Evolutionary conservation across 2,113 vertebrate species (phyloP), one percentile per base, ranked within the genome.

Genomic region (Heterocephalus glaber): DNA sequence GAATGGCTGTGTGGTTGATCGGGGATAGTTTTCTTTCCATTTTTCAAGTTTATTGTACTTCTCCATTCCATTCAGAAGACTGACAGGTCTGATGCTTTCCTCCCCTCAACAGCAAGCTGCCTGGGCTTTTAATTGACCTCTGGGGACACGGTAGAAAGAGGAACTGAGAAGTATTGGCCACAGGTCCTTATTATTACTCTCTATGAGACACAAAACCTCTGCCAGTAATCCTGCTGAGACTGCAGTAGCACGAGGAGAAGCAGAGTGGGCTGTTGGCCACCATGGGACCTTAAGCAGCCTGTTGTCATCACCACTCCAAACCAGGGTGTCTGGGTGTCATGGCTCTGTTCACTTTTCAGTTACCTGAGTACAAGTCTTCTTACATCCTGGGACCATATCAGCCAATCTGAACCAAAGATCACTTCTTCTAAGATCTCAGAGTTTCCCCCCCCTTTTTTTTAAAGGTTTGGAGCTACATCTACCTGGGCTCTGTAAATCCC

Each of bases 1-100:
- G 49, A 93, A 54, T 65, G 66, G 13, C 35, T 41, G 47, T 79
- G 66, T 89, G 74, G 63, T 84, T 79, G 70, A 52, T 49, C 1
- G 17, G 33, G 63, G 35, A 14, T 65, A 24, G 22, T 61, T 52
- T 93, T 52, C 65, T 90, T 94, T 92, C 52, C 9, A 38, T 60
- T 95, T 96, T 95, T 66, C 22, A 89, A 70, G 86, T 16, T 72
- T 86, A 70, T 35, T 38, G 3, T 41, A 20, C 24, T 3, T 95
- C 44, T 81, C 26, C 7, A 47, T 93, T 86, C 91, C 79, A 86
- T 68, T 47, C 3, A 47, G 72, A 80, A 89, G 86, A 87, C n/a
- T 41, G 58, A 22, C 14, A 63, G 44, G 8, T 70, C 77, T 70
- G 58, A 66, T 72, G 22, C 41, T 28, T 7, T 2, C 26, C 26